These are phyloP conservation scores for Molanna angustata DNA, from an alignment of 2,888 invertebrate genomes.

Conservation along the genomic window DNA sequence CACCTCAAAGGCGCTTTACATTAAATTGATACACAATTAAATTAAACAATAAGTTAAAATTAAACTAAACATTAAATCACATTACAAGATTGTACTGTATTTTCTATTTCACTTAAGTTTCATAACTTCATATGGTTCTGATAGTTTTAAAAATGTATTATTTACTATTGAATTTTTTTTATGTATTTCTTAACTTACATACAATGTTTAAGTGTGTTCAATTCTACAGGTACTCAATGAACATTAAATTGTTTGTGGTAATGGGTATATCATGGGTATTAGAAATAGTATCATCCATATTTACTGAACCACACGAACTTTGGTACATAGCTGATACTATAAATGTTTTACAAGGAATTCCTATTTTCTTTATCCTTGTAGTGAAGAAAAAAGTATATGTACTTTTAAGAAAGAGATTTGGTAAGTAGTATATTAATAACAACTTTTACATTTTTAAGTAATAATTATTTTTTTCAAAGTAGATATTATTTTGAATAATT, in stretches of 20 bases:
- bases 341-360: conserved; percentile 69
- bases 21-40: too few species aligned
- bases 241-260: conserved; percentile 71
- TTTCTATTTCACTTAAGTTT: too few species aligned
- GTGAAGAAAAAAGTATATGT: conserved; percentile 65
- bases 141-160: background rate
- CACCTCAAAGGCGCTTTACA: too few species aligned
- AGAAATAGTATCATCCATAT: conserved; percentile 61
- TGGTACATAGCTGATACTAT: conserved; percentile 61
- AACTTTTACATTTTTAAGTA: background rate
- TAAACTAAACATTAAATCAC: too few species aligned
- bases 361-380: conserved; percentile 71
- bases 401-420: conserved; percentile 56
- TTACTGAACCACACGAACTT: conserved; percentile 50
- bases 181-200: background rate
- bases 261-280: conserved; percentile 77
- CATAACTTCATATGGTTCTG: too few species aligned
- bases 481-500: background rate
- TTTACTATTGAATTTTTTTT: background rate
- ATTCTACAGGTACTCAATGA: conserved; percentile 61
- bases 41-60: too few species aligned
- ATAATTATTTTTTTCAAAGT: background rate
- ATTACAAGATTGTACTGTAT: too few species aligned
- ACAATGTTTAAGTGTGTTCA: too few species aligned
- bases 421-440: conserved; percentile 41